A percentile compares a stretch with the other conserved stretches of the same genome.
Evolutionary conservation across 2,888 invertebrate species (phyloP).

Genomic region (Tolmerus cingulatus): DNA sequence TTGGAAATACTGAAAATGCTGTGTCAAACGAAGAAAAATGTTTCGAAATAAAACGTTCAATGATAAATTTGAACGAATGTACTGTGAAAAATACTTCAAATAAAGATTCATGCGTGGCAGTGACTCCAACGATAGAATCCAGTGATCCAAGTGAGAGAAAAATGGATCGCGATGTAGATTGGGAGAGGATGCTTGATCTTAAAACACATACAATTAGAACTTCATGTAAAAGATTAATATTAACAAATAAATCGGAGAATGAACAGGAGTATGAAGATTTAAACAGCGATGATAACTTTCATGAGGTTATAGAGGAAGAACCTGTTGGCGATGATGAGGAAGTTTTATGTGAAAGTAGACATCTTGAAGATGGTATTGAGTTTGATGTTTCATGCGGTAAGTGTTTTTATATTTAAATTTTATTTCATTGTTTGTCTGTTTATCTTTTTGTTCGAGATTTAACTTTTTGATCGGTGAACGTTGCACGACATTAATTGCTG

Average conservation of each 20-base stretch:
- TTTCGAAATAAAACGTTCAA: neutral
- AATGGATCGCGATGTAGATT: slow-evolving; percentile 63
- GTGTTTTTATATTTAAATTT: neutral
- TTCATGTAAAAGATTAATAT: slow-evolving; percentile 38
- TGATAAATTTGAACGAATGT: neutral
- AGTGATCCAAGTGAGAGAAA: neutral
- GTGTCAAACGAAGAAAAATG: neutral
- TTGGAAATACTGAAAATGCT: slow-evolving; percentile 30
- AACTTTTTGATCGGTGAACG: too few relatives aligned
- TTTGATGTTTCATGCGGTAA: slow-evolving; percentile 52
- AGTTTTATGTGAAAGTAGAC: slow-evolving; percentile 49
- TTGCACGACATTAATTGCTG: too few relatives aligned
- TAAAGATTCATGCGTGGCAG: neutral
- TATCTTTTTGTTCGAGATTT: neutral
- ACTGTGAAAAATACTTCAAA: neutral
- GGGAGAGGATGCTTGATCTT: slow-evolving; percentile 71
- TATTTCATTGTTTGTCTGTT: neutral
- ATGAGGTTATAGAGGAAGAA: slow-evolving; percentile 48
- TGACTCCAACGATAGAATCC: neutral
- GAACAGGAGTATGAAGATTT: neutral
- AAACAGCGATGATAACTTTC: slow-evolving; percentile 44
- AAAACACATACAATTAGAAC: slow-evolving; percentile 54
- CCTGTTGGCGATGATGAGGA: slow-evolving; percentile 44
- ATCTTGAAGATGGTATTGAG: slow-evolving; percentile 50
- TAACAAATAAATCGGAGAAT: slow-evolving; percentile 33